Conservation (phyloP, 1,140 invertebrate species). For the Theocolax elegans region DNA sequence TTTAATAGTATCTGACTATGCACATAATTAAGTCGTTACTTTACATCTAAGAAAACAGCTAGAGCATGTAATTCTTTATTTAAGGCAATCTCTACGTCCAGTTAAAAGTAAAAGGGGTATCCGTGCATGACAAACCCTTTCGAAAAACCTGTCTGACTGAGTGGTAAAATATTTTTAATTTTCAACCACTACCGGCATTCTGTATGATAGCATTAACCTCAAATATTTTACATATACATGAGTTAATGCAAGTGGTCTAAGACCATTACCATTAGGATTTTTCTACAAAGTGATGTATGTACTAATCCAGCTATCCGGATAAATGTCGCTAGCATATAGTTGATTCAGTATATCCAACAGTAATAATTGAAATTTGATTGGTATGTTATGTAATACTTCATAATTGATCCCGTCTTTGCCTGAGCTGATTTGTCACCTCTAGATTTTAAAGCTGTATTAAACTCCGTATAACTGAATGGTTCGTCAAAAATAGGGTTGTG, state of each 20-base stretch:
- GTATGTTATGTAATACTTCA: too few species aligned
- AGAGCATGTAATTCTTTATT: too few species aligned
- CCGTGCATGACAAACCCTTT: neutral
- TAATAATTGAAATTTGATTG: too few species aligned
- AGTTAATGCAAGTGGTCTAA: constrained; percentile 21
- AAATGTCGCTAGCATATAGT: too few species aligned
- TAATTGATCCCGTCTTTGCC: too few species aligned
- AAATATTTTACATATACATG: constrained; percentile 31
- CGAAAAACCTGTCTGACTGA: neutral
- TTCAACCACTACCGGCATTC: neutral
- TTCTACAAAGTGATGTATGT: constrained; percentile 17
- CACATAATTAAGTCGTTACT: neutral
- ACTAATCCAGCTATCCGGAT: constrained; percentile 20
- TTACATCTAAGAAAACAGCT: neutral
- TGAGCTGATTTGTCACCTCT: too few species aligned
- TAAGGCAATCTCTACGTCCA: neutral
- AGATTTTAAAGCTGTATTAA: too few species aligned
- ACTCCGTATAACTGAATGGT: too few species aligned
- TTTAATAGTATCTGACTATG: neutral
- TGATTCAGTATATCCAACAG: too few species aligned
- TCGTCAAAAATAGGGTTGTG: neutral
- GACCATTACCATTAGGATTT: constrained; percentile 8
- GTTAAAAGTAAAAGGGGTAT: neutral
- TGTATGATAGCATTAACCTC: neutral
- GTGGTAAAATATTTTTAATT: neutral